Base-by-base conservation (phyloP, 2,113 vertebrate species). In the Salvator merianae region DNA sequence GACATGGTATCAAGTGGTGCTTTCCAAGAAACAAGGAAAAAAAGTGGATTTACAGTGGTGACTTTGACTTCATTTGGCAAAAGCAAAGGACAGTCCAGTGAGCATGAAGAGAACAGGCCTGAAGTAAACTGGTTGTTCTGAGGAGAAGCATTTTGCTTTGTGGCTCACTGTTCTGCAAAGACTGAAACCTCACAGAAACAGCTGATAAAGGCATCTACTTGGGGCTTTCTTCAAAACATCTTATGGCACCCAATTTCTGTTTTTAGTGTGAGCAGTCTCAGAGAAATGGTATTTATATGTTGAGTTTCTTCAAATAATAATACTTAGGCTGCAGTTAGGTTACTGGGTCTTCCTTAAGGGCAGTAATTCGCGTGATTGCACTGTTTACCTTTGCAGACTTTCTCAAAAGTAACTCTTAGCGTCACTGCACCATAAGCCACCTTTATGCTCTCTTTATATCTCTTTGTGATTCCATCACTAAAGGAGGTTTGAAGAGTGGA, bases 11-110 rank as follows among this genome's bases (percentile, higher is more conserved):
- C 89, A 79, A 90, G 84, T 91, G 84, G 87, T 92, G 94, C 95
- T 96, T 96, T 96, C 95, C 95, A 96, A 96, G 95, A 96, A 96
- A 95, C 26, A 84, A 86, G 88, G 79, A 1, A 81, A 9, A 91
- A 91, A 77, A 53, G 82, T 78, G 84, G 87, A 84, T 82, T 90
- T 89, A 92, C 85, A 90, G 90, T 88, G 84, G 84, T 91, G 91
- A 94, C 92, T 95, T 93, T 90, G 93, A 94, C 84, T 91, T 87
- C 84, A 86, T 92, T 86, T 91, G 90, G 88, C 88, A 90, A 89
- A 86, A 89, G 88, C 50, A 32, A 55, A 75, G 86, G 77, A 78
- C 36, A 32, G 85, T 91, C 78, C 65, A 85, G 85, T 84, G 89
- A 93, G 80, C 36, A 84, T 86, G 89, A 93, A 89, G 91, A 82